Base-by-base conservation (phyloP, 2,797 vertebrate species). In the Agapornis canus region DNA sequence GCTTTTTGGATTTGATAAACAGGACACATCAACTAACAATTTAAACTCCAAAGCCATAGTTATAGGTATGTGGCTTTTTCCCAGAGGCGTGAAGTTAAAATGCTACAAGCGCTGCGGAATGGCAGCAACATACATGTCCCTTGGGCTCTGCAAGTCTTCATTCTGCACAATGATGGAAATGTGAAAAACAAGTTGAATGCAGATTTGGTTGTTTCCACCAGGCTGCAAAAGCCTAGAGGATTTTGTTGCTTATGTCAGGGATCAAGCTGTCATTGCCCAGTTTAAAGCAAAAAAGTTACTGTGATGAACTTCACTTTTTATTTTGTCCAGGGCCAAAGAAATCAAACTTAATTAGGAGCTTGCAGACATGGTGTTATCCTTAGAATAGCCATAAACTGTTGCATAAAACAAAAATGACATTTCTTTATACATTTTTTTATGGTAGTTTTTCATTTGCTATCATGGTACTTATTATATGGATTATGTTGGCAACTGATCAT, bases 21-120 rank as follows among this genome's bases (percentile, higher is more conserved):
- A 95, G 90, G 63, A 83, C 71, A 52, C 73, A 90, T 72, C 75
- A 92, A 79, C 89, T 71, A 87, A 94, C 73, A 86, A 95, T 91
- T 97, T 94, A 79, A 92, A 90, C 82, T 82, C 39, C 75, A 94
- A 95, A 78, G 64, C 81, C 77, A 60, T 48, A 66, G 80, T 95
- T 94, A 95, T 95, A 94, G 91, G 70, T 94, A 96, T 71, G 45
- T 27, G 6, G 45, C 80, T 82, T 88, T 95, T 96, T 93, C 83
- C 86, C 76, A 70, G 92, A 77, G 60, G 48, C 31, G 60, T 82
- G 79, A 88, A 78, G 69, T 91, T 90, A 93, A 94, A 94, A 92
- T 94, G 63, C 69, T 83, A 76, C 43, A 35, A 94, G 81, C n/a
- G 0, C 68, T 92, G 83, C 66, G 75, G 86, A 91, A 82, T 71